Conservation (phyloP, 2,888 invertebrate genomes). For the Labia minor region DNA sequence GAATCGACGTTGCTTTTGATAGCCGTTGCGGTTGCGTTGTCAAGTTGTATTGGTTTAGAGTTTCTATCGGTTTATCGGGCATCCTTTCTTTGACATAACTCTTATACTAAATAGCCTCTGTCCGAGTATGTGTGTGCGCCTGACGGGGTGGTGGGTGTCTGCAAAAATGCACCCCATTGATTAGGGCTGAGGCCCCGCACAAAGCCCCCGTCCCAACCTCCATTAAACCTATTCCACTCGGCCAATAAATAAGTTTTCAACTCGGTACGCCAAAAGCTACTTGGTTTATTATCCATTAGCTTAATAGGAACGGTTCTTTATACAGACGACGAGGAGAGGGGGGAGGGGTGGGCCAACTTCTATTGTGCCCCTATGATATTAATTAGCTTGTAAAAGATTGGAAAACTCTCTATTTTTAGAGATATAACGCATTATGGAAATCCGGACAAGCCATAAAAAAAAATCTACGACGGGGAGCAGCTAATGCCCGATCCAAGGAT, state of each 20-base stretch:
- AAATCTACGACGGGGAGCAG: neutral
- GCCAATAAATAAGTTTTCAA: conserved; percentile 8
- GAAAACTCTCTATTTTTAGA: neutral
- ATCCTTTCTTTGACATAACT: conserved; percentile 13
- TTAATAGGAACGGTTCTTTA: conserved; percentile 7
- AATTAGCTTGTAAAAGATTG: conserved; percentile 1
- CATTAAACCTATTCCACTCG: conserved; percentile 9
- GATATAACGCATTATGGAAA: neutral
- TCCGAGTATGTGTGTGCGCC: neutral
- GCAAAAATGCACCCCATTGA: neutral
- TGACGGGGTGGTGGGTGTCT: too few relatives aligned
- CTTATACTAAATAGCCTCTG: neutral
- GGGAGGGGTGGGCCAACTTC: neutral
- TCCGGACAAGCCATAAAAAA: conserved; percentile 1
- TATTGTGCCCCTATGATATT: conserved; percentile 3
- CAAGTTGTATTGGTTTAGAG: conserved; percentile 13
- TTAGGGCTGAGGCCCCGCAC: neutral
- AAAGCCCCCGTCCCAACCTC: neutral
- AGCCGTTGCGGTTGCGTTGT: conserved; percentile 3
- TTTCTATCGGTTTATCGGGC: conserved; percentile 4
- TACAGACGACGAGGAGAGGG: neutral
- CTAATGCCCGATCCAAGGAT: neutral
- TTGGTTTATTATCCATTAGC: conserved; percentile 13
- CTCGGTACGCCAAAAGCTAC: neutral
- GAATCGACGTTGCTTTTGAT: neutral